These are phyloP conservation scores for Drosophila vallismaia DNA, from an alignment of 2,888 invertebrate genomes.

Conservation along the genomic window DNA sequence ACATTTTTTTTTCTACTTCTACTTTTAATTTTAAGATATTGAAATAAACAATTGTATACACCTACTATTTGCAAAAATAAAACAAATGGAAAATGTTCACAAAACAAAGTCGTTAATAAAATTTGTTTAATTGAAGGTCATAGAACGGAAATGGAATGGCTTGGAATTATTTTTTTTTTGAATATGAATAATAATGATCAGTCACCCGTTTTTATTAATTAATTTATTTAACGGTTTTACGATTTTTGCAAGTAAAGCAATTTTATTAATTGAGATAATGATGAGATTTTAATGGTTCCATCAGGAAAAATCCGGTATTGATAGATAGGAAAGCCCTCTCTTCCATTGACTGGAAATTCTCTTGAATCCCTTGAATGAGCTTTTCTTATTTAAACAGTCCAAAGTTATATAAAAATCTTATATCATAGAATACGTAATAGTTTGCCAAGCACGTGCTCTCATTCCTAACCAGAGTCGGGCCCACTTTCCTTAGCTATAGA, in stretches of 20 bases:
- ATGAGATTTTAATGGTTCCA: background rate
- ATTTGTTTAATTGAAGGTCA: slow-evolving; percentile 1
- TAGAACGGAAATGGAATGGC: background rate
- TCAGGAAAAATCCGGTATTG: slow-evolving; percentile 15
- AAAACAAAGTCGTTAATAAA: background rate
- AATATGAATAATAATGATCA: background rate
- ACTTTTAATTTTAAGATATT: slow-evolving; percentile 12
- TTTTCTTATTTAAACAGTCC: background rate
- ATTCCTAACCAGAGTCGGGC: background rate
- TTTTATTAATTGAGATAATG: slow-evolving; percentile 10
- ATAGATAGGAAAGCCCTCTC: background rate
- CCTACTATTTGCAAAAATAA: slow-evolving; percentile 9
- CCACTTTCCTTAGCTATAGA: background rate
- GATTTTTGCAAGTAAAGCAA: slow-evolving; percentile 8
- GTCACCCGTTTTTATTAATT: slow-evolving; percentile 16
- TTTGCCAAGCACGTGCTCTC: background rate
- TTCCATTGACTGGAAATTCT: background rate
- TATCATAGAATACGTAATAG: background rate
- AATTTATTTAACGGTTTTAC: background rate
- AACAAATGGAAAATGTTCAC: background rate
- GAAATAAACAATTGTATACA: slow-evolving; percentile 12
- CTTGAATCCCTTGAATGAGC: background rate
- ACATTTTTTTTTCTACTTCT: background rate
- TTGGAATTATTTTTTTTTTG: background rate
- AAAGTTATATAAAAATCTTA: background rate